These are phyloP conservation scores for Ptychobarbus kaznakovi DNA, from an alignment of 2,797 vertebrate genomes.

Conservation along the genomic window DNA sequence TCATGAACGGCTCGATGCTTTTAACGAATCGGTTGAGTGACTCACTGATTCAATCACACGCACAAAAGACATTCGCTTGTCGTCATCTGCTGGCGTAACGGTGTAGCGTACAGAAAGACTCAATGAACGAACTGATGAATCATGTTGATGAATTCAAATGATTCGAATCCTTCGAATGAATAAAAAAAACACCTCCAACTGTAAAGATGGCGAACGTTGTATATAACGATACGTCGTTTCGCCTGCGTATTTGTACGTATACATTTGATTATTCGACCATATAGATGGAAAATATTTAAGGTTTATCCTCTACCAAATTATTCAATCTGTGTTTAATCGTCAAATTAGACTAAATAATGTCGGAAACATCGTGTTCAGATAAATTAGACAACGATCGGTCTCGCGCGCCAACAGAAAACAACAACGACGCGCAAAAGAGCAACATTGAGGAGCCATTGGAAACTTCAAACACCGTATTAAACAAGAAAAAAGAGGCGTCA, in stretches of 20 bases:
- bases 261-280: background rate
- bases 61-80: background rate
- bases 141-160: background rate
- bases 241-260: background rate
- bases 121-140: background rate
- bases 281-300: background rate
- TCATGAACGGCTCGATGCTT: background rate
- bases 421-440: background rate
- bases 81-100: background rate
- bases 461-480: background rate
- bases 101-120: no score
- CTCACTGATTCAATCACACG: background rate
- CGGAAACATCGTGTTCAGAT: background rate
- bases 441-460: background rate
- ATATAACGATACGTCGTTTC: background rate
- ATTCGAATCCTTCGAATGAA: constrained; percentile 10
- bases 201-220: background rate
- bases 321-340: background rate
- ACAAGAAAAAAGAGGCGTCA: background rate
- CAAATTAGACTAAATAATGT: constrained; percentile 8
- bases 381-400: background rate
- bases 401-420: background rate
- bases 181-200: background rate
- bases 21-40: background rate
- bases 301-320: background rate